phyloP scores from a whole-genome alignment of 1,140 invertebrate species.

The Thaumatotibia leucotreta region DNA sequence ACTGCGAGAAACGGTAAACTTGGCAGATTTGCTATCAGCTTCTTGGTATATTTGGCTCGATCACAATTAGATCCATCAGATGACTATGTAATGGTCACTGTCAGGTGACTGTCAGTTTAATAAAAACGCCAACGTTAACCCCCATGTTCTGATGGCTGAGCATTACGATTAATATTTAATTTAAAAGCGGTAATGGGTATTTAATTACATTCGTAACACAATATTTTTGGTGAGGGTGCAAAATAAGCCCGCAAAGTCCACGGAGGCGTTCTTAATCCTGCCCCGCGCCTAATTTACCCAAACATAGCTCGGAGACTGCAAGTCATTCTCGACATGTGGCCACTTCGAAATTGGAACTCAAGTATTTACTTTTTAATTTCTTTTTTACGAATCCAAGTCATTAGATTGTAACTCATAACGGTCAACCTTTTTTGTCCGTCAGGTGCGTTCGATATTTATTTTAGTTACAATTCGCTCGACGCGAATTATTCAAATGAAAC shows the following conservation, averaged over 20 bases:
- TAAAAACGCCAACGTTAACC: neutral
- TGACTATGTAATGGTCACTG: too few relatives aligned
- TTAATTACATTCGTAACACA: neutral
- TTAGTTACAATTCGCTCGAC: conserved; percentile 17
- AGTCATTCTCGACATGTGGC: conserved; percentile 65
- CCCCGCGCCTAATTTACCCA: neutral
- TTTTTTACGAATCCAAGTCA: conserved; percentile 48
- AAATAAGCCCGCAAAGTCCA: neutral
- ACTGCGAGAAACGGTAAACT: too few relatives aligned
- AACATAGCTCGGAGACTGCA: conserved; percentile 29
- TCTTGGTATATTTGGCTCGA: too few relatives aligned
- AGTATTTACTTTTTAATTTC: conserved; percentile 47
- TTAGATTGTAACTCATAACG: conserved; percentile 66
- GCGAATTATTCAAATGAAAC: conserved; percentile 13
- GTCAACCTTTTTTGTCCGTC: conserved; percentile 46
- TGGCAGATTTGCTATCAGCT: too few relatives aligned
- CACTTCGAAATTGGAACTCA: conserved; percentile 48
- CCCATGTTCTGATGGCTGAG: neutral
- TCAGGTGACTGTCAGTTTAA: too few relatives aligned
- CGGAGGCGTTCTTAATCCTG: neutral
- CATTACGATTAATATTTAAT: neutral
- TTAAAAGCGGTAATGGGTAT: neutral
- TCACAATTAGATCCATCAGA: too few relatives aligned
- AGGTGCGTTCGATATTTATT: conserved; percentile 33
- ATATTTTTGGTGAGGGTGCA: neutral